Evolutionary conservation across 64 coral and sea anemone genomes (phyloP).

Genomic region (Astreopora myriophthalma): DNA sequence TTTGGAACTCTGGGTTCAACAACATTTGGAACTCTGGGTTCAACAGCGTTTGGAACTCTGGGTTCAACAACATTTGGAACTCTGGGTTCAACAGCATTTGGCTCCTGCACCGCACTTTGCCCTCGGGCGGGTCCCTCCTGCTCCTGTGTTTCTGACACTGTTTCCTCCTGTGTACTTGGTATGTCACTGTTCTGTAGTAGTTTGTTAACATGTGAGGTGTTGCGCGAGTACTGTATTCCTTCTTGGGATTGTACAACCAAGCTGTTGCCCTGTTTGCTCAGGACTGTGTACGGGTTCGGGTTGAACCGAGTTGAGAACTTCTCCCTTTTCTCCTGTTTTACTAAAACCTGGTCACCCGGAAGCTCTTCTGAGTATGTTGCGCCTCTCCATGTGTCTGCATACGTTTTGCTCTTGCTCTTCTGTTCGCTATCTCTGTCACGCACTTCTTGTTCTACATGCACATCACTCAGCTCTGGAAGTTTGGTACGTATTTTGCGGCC

Average conservation of each 20-base stretch:
- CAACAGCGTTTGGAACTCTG: too few species aligned
- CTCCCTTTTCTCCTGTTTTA: not conserved
- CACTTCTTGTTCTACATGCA: slow-evolving; percentile 15
- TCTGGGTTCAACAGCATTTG: too few species aligned
- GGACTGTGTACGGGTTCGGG: not conserved
- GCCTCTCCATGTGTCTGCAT: not conserved
- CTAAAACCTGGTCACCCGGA: slow-evolving; percentile 7
- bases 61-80: too few species aligned
- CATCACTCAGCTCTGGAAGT: slow-evolving; percentile 19
- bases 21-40: too few species aligned
- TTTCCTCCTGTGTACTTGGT: not conserved
- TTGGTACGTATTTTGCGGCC: slow-evolving; percentile 33
- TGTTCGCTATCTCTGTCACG: slow-evolving; percentile 25
- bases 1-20: too few species aligned
- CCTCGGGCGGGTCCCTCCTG: not conserved
- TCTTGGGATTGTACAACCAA: not conserved
- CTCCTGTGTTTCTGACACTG: not conserved
- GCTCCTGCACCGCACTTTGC: not conserved
- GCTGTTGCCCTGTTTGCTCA: slow-evolving; percentile 19
- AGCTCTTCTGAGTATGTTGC: not conserved
- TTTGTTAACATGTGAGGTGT: slow-evolving; percentile 2
- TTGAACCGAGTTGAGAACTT: slow-evolving; percentile 25
- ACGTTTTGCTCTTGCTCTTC: slow-evolving; percentile 11
- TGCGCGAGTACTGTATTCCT: slow-evolving; percentile 24
- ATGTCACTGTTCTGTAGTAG: not conserved